Conservation (phyloP, 2,113 vertebrate species). For the Salvelinus namaycush region DNA sequence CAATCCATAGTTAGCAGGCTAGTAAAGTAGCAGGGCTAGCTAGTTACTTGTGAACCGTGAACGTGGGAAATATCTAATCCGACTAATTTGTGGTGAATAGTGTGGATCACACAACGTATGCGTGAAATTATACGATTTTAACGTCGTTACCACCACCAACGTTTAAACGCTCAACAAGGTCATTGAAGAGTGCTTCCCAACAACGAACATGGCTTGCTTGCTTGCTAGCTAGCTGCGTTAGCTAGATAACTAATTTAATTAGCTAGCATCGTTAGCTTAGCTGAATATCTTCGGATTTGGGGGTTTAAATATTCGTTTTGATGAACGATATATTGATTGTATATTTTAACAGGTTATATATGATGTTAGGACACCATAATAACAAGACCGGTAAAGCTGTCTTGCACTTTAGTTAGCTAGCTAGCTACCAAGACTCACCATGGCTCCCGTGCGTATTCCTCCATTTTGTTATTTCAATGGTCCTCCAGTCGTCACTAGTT, state of each 20-base stretch:
- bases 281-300: not conserved
- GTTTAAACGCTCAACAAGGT: not conserved
- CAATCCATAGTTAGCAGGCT: too few species aligned
- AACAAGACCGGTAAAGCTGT: not conserved
- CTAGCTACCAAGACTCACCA: slow-evolving; percentile 78
- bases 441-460: slow-evolving; percentile 92
- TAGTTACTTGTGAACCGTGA: too few species aligned
- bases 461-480: slow-evolving; percentile 83
- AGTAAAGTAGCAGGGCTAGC: too few species aligned
- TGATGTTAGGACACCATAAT: not conserved
- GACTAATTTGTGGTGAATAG: too few species aligned
- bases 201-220: too few species aligned
- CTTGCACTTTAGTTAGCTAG: not conserved
- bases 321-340: not conserved
- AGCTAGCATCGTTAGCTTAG: not conserved
- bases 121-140: too few species aligned
- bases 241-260: too few species aligned
- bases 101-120: too few species aligned
- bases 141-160: not conserved
- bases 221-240: too few species aligned
- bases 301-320: not conserved
- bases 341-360: not conserved
- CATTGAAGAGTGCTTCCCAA: not conserved
- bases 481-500: too few species aligned
- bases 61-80: too few species aligned